Percentiles rank a stretch among this genome's conserved stretches.
These are phyloP conservation scores for Idaea straminata DNA, from an alignment of 2,888 invertebrate species.

Conservation along the genomic window DNA sequence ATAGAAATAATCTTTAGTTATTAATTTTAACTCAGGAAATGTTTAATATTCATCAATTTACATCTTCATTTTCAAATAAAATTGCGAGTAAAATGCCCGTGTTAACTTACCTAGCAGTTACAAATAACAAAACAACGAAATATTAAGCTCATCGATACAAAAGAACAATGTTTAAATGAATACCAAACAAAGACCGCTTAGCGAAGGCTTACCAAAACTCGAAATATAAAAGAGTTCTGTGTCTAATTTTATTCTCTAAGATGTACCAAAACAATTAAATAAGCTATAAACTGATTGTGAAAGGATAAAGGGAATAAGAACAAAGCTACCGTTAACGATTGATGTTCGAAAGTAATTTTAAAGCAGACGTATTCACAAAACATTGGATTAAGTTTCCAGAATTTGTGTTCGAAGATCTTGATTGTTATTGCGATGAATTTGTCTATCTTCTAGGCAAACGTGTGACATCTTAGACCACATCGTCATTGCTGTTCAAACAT, in stretches of 20 bases:
- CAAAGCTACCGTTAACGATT: background rate
- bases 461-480: too few species aligned
- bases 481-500: too few species aligned
- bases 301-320: background rate
- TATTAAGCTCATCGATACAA: background rate
- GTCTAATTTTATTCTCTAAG: background rate
- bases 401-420: too few species aligned
- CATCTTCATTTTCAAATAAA: too few species aligned
- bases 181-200: background rate
- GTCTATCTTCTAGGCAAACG: too few species aligned
- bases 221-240: background rate
- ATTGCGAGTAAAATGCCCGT: too few species aligned
- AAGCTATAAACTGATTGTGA: background rate
- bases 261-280: conserved; percentile 1
- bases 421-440: too few species aligned
- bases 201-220: background rate
- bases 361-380: too few species aligned
- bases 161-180: background rate
- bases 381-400: too few species aligned
- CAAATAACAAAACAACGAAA: too few species aligned
- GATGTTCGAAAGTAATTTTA: background rate
- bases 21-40: background rate
- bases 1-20: background rate
- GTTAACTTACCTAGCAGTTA: too few species aligned
- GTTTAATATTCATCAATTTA: too few species aligned